Evolutionary conservation across 2,888 invertebrate species (phyloP).

Genomic region (Ceriagrion tenellum): DNA sequence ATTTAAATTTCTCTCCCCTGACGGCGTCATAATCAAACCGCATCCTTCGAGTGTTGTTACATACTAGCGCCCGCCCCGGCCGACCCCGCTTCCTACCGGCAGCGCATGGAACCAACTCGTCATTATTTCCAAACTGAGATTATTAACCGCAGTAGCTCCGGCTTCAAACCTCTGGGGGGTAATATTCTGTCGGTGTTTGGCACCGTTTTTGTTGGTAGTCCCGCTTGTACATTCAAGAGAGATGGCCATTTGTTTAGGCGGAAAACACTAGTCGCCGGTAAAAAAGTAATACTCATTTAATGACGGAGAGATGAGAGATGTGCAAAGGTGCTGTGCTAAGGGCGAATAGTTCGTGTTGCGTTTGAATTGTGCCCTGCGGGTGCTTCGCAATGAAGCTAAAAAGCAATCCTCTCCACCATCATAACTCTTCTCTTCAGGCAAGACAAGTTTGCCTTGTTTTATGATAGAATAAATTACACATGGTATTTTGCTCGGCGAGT

Average conservation of each 20-base stretch:
- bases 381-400: not conserved
- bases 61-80: not conserved
- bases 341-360: not conserved
- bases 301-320: not conserved
- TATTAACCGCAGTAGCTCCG: conserved; percentile 58
- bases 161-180: conserved; percentile 37
- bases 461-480: too few species aligned
- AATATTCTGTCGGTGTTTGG: not conserved
- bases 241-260: not conserved
- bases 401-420: not conserved
- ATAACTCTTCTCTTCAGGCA: too few species aligned
- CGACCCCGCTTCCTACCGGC: not conserved
- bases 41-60: not conserved
- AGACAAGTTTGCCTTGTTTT: too few species aligned
- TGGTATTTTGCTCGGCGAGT: too few species aligned
- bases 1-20: conserved; percentile 25
- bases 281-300: not conserved
- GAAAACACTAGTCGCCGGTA: not conserved
- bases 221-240: not conserved
- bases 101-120: conserved; percentile 31
- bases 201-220: not conserved
- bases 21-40: conserved; percentile 27
- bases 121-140: conserved; percentile 30
- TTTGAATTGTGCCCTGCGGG: not conserved
- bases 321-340: not conserved